Conservation (phyloP, 37 sponge, comb jelly and placozoan genomes). For the Corticium candelabrum region DNA sequence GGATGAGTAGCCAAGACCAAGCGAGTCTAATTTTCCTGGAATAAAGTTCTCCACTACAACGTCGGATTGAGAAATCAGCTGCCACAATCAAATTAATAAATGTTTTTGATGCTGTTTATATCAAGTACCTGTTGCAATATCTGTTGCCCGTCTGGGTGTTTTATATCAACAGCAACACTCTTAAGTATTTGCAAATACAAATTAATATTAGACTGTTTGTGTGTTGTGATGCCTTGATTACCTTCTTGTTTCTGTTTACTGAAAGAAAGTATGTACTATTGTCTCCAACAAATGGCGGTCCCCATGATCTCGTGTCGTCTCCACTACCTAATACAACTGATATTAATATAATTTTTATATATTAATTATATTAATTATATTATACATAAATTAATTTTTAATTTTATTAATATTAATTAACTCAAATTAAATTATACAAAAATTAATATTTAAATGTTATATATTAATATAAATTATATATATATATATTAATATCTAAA, state of each 20-base stretch:
- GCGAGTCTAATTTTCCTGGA: conserved; percentile 54
- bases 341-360: neutral
- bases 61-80: conserved; percentile 40
- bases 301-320: conserved; percentile 68
- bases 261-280: conserved; percentile 67
- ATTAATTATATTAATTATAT: too few species aligned
- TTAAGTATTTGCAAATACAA: neutral
- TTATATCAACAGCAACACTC: conserved; percentile 57
- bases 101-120: neutral
- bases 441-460: too few species aligned
- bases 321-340: conserved; percentile 37
- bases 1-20: conserved; percentile 34
- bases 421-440: too few species aligned
- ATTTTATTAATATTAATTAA: too few species aligned
- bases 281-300: conserved; percentile 53
- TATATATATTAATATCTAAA: too few species aligned
- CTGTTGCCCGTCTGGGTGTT: conserved; percentile 21
- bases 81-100: too few species aligned
- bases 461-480: too few species aligned
- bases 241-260: conserved; percentile 74
- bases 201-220: too few species aligned
- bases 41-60: conserved; percentile 56
- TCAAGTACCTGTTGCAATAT: conserved; percentile 31
- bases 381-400: too few species aligned
- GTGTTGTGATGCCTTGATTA: too few species aligned